Evolutionary conservation across 2,113 vertebrate genomes (phyloP).

Genomic region (Pavo muticus): DNA sequence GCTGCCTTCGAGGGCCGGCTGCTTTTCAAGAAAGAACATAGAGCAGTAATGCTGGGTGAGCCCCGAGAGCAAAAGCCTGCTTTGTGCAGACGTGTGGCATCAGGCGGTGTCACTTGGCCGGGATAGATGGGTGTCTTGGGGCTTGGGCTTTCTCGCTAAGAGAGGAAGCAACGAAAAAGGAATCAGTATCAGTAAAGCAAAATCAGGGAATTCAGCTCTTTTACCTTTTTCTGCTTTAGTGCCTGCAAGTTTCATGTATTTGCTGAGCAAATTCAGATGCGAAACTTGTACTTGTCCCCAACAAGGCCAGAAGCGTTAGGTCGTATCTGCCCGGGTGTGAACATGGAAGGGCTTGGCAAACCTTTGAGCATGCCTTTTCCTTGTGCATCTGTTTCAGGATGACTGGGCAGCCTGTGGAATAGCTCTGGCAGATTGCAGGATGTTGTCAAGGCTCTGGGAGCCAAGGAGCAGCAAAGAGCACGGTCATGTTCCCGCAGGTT

Average conservation of each 20-base stretch:
- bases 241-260: background rate
- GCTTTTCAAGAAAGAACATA: background rate
- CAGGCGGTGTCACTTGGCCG: background rate
- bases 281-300: background rate
- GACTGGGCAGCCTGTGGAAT: background rate
- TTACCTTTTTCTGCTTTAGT: accelerated
- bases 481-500: background rate
- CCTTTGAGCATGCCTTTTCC: background rate
- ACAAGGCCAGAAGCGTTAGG: background rate
- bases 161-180: background rate
- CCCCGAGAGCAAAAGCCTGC: background rate
- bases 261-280: background rate
- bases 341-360: background rate
- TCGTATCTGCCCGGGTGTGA: accelerated
- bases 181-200: background rate
- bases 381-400: background rate
- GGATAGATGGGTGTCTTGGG: background rate
- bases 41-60: background rate
- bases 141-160: background rate
- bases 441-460: background rate
- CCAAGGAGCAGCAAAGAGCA: background rate
- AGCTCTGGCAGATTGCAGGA: background rate
- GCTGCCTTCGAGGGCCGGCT: background rate
- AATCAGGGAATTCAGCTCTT: background rate
- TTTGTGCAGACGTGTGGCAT: background rate